Evolutionary conservation across 2,797 vertebrate genomes (phyloP).

Genomic region (Coregonus sp.): DNA sequence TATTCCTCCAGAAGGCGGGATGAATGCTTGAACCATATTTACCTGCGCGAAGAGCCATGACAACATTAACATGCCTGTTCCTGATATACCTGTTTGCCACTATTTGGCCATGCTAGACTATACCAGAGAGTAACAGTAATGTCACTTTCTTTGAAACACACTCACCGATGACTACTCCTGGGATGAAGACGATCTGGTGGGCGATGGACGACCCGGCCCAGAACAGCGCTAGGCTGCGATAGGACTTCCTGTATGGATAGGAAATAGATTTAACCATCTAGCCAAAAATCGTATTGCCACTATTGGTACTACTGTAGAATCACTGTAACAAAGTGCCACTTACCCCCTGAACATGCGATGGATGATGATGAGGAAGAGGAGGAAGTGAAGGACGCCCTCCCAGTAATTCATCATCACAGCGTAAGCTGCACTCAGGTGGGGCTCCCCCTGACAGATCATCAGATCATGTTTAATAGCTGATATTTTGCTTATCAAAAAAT

Average conservation of each 20-base stretch:
- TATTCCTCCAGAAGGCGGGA: slow-evolving; percentile 81
- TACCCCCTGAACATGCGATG: slow-evolving; percentile 78
- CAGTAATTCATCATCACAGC: slow-evolving; percentile 90
- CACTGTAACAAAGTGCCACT: slow-evolving; percentile 9
- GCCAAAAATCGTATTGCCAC: background rate
- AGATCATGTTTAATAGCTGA: slow-evolving; percentile 52
- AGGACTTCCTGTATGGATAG: slow-evolving; percentile 75
- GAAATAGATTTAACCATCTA: slow-evolving; percentile 5
- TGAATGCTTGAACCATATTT: slow-evolving; percentile 86
- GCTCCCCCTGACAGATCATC: slow-evolving; percentile 60
- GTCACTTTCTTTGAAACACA: too few relatives aligned
- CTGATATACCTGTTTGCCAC: too few relatives aligned
- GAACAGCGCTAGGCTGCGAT: slow-evolving; percentile 81
- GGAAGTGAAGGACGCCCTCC: slow-evolving; percentile 84
- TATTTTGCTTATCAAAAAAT: too few relatives aligned
- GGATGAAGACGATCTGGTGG: slow-evolving; percentile 83
- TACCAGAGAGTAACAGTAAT: too few relatives aligned
- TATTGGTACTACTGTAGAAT: too few relatives aligned
- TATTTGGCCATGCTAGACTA: too few relatives aligned
- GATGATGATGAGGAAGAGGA: slow-evolving; percentile 81
- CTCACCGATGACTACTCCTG: slow-evolving; percentile 86
- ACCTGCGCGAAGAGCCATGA: slow-evolving; percentile 67
- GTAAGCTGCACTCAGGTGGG: slow-evolving; percentile 83
- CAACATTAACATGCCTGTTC: too few relatives aligned
- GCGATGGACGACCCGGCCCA: slow-evolving; percentile 88